Percentiles rank a stretch among this genome's conserved stretches.
Evolutionary conservation across 64 coral and sea anemone species (phyloP).

Genomic region (Acropora tenuis): DNA sequence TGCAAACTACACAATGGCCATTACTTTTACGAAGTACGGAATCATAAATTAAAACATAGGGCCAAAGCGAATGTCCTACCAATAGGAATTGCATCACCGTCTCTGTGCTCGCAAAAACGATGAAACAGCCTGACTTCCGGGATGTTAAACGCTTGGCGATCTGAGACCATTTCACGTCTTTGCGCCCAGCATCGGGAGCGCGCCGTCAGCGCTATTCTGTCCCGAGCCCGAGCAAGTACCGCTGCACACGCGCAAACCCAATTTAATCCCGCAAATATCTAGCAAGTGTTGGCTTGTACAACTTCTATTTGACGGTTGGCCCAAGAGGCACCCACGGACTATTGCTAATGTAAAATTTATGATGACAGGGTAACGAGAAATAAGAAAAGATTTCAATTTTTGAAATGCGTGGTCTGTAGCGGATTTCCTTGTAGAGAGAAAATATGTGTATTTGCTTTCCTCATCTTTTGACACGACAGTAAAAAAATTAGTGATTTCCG

Average conservation of each 20-base stretch:
- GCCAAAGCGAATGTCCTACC: slow-evolving; percentile 12
- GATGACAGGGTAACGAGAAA: not conserved
- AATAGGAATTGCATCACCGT: slow-evolving; percentile 34
- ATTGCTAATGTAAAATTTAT: slow-evolving; percentile 43
- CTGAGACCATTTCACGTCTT: slow-evolving; percentile 28
- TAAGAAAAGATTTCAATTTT: not conserved
- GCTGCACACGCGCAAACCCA: not conserved
- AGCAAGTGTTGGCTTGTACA: not conserved
- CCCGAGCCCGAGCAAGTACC: not conserved
- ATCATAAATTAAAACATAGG: not conserved
- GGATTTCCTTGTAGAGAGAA: not conserved
- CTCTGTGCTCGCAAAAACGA: slow-evolving; percentile 54
- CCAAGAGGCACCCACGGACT: slow-evolving; percentile 21
- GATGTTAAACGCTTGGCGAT: slow-evolving; percentile 37
- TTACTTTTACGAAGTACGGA: not conserved
- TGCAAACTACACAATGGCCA: not conserved
- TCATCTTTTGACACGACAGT: not conserved
- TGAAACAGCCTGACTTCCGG: slow-evolving; percentile 68
- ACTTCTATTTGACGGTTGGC: slow-evolving; percentile 30
- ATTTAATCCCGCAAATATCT: not conserved
- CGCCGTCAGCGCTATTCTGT: not conserved
- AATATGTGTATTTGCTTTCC: not conserved
- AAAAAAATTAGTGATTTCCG: not conserved
- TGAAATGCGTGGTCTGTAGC: not conserved
- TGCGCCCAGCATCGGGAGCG: not conserved